Base-by-base conservation (phyloP, 2,888 invertebrate genomes). In the Opisthograptis luteolata region DNA sequence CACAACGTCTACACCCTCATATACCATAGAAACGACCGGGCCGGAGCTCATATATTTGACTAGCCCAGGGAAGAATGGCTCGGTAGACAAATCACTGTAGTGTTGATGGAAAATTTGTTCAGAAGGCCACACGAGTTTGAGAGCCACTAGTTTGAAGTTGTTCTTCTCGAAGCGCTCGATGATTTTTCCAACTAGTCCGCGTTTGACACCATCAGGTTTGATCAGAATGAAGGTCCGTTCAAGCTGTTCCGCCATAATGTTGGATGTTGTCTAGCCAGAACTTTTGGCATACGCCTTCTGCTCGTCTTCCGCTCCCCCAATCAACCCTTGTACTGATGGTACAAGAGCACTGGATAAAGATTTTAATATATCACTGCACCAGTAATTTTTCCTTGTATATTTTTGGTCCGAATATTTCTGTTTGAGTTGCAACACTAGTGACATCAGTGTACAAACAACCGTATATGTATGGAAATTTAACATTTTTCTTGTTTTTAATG, bases 181-280 rank as follows among this genome's bases (percentile, higher is more conserved):
- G 79, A 99, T 98, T 86, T 97, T 96, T 54, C 98, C 98, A 66
- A 99, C 96, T 55, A 99, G 94, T 70, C 98, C 98, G 61, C 99
- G 94, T 81, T 99, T 99, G 72, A 99, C 99, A 53, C 97, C 99
- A 88, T 99, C 99, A 37, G 99, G 99, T 90, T 99, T 99, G 68
- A 99, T 93, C 97, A 98, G 98, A 83, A 99, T 96, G 85, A 99
- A 99, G 74, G 98, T 98, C 82, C 98, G 95, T 93, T 99, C 99
- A 81, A 93, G 92, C 89, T 93, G 93, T 68, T 91, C 92, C 72
- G 95, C 94, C 95, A 95, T 95, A 79, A 82, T 88, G 59, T 60
- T 57, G 48, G 41, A 24, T 37, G 66, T 30, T 20, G 63, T 60
- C 43, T 49, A 19, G 35, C 19, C 54, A 46, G 64, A 57, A 68